phyloP scores from a whole-genome alignment of 2,797 vertebrate genomes.

The Fratercula arctica region DNA sequence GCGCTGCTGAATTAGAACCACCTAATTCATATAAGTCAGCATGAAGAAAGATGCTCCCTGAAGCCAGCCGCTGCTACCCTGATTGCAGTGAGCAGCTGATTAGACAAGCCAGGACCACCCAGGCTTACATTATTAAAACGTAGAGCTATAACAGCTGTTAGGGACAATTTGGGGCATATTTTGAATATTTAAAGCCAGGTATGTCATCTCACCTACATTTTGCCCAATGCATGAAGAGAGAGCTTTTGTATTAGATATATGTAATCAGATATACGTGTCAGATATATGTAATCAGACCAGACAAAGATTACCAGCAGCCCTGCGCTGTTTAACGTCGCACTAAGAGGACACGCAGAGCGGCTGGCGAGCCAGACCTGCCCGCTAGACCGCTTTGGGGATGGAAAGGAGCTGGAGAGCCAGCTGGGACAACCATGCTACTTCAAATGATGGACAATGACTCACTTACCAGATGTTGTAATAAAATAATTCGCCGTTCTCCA shows the following conservation, averaged over 20 bases:
- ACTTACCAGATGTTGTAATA: background rate
- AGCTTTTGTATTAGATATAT: background rate
- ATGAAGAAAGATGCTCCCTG: background rate
- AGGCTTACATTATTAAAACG: background rate
- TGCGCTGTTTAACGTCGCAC: background rate
- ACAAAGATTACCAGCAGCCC: background rate
- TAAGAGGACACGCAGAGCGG: fast-evolving
- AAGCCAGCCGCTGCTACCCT: background rate
- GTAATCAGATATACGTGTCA: background rate
- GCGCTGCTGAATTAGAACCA: background rate
- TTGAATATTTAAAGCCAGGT: background rate
- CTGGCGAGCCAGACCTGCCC: background rate
- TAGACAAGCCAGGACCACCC: background rate
- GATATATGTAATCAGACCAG: background rate
- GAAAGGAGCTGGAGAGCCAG: background rate
- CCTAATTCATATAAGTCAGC: background rate
- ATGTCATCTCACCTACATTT: background rate
- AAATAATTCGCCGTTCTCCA: background rate
- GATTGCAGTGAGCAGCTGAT: background rate
- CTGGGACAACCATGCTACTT: background rate
- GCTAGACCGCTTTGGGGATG: background rate
- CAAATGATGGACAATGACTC: background rate
- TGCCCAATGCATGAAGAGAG: background rate
- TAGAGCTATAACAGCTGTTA: background rate
- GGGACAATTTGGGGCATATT: background rate